phyloP scores from a whole-genome alignment of 2,113 vertebrate species.

The Hystrix cristata region DNA sequence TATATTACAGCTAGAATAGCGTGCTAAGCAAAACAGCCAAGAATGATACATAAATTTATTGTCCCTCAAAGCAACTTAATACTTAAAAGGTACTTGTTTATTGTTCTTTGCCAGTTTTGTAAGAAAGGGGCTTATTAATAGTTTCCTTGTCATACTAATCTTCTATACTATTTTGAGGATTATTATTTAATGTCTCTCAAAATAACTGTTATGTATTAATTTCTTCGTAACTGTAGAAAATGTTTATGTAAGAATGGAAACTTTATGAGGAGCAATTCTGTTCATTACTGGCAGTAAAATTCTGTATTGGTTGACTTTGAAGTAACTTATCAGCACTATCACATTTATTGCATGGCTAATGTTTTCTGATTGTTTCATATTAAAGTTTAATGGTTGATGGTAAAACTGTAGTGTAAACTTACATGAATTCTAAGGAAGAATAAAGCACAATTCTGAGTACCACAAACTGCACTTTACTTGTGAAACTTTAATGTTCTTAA shows the following conservation, averaged over 20 bases:
- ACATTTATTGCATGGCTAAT: constrained; percentile 6
- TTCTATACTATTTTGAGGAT: background rate
- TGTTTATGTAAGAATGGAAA: constrained; percentile 17
- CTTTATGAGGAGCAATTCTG: background rate
- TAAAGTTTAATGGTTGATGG: background rate
- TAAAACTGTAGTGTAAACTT: constrained; percentile 24
- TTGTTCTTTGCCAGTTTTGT: constrained; percentile 11
- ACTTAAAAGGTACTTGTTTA: background rate
- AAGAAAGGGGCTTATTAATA: background rate
- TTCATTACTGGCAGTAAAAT: constrained; percentile 10
- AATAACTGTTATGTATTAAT: constrained; percentile 42
- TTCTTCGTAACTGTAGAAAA: background rate
- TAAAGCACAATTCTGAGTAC: background rate
- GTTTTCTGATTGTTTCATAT: constrained; percentile 48
- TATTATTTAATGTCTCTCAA: constrained; percentile 43
- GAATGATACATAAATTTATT: background rate
- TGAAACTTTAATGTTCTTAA: constrained; percentile 49
- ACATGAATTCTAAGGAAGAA: background rate
- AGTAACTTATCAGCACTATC: constrained; percentile 28
- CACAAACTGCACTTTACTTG: constrained; percentile 34
- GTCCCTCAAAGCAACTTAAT: background rate
- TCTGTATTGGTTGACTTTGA: constrained; percentile 18
- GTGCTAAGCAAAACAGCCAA: background rate
- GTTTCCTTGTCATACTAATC: background rate
- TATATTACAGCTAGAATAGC: background rate